Evolutionary conservation across 2,113 vertebrate genomes (phyloP).

Genomic region (Callorhinus ursinus): DNA sequence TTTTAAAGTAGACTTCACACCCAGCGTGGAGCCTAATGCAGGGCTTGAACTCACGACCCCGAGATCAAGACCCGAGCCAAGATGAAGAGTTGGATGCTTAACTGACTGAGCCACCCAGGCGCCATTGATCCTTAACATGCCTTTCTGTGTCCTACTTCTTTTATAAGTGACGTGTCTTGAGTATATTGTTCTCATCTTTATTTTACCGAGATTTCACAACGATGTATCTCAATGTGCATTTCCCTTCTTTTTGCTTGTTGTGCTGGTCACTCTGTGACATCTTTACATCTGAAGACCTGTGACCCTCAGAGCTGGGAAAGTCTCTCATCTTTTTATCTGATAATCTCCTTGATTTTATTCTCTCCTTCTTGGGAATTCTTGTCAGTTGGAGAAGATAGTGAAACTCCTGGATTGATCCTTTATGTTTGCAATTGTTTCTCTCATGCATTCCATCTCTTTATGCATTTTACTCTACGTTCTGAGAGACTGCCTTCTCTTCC

Average conservation of each 20-base stretch:
- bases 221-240: not conserved
- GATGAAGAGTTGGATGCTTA: not conserved
- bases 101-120: not conserved
- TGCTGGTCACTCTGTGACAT: not conserved
- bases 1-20: not conserved
- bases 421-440: not conserved
- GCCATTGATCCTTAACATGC: not conserved
- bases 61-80: not conserved
- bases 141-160: not conserved
- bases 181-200: not conserved
- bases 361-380: not conserved
- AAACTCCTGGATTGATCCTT: not conserved
- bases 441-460: not conserved
- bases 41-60: not conserved
- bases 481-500: not conserved
- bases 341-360: not conserved
- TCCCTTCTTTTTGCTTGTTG: not conserved
- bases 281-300: not conserved
- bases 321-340: not conserved
- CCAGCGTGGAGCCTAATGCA: not conserved
- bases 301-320: not conserved
- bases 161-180: not conserved
- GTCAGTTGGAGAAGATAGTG: not conserved
- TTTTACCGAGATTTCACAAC: not conserved
- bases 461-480: not conserved